These are phyloP conservation scores for Anthophora plumipes DNA, from an alignment of 2,888 invertebrate species.

Conservation along the genomic window DNA sequence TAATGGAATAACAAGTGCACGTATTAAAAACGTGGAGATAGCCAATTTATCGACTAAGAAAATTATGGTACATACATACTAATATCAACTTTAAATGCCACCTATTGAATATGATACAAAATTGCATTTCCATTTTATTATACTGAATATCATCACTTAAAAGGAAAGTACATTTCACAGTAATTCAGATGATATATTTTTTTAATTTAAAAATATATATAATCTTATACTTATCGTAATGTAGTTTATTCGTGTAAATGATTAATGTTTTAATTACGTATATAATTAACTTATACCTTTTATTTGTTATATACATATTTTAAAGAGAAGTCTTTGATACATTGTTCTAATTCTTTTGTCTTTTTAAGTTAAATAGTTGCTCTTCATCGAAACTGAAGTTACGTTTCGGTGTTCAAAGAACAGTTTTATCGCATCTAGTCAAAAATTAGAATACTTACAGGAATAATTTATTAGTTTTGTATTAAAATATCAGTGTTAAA, in stretches of 20 bases:
- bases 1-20: slow-evolving; percentile 10
- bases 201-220: slow-evolving; percentile 19
- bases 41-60: slow-evolving; percentile 16
- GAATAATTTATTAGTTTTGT: slow-evolving; percentile 8
- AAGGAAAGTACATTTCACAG: slow-evolving; percentile 14
- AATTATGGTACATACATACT: slow-evolving; percentile 25
- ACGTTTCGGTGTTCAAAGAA: slow-evolving; percentile 7
- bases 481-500: background rate
- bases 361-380: background rate
- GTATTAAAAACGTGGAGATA: slow-evolving; percentile 16
- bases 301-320: background rate
- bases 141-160: background rate
- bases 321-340: background rate
- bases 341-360: background rate
- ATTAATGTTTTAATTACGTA: slow-evolving; percentile 1
- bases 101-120: slow-evolving; percentile 14
- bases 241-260: background rate
- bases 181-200: slow-evolving; percentile 34
- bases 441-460: slow-evolving; percentile 33
- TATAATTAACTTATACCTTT: slow-evolving; percentile 7
- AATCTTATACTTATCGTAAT: slow-evolving; percentile 2
- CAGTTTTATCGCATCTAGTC: slow-evolving; percentile 58
- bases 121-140: slow-evolving; percentile 23
- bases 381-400: background rate
- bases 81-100: slow-evolving; percentile 23